Evolutionary conservation across 2,113 vertebrate species (phyloP).

Genomic region (Poeciliopsis turrubarensis): DNA sequence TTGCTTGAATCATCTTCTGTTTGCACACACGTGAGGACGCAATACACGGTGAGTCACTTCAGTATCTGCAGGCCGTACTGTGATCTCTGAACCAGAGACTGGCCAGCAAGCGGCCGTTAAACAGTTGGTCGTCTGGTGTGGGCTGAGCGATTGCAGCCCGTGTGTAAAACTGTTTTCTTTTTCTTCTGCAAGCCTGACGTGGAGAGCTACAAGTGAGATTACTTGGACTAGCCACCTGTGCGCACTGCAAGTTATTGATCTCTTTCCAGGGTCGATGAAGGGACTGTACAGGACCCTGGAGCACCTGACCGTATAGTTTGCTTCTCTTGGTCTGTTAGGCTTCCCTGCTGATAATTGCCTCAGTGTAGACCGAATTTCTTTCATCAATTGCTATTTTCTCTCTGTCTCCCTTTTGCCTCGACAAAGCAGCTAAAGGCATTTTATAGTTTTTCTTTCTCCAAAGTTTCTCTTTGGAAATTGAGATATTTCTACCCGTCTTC

Average conservation of each 20-base stretch:
- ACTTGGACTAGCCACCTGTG: constrained; percentile 55
- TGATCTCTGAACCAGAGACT: constrained; percentile 65
- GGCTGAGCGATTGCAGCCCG: constrained; percentile 56
- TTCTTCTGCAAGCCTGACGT: constrained; percentile 15
- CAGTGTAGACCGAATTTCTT: neutral
- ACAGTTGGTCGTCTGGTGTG: constrained; percentile 72
- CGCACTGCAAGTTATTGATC: constrained; percentile 18
- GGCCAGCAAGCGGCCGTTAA: constrained; percentile 46
- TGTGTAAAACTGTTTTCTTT: constrained; percentile 43
- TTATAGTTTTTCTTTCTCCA: neutral
- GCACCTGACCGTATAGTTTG: neutral
- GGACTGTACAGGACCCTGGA: neutral
- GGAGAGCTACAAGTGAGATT: constrained; percentile 38
- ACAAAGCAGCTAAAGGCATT: neutral
- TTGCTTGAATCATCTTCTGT: neutral
- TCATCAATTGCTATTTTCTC: constrained; percentile 7
- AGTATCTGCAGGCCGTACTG: constrained; percentile 63
- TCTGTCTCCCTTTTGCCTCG: neutral
- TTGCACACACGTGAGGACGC: constrained; percentile 20
- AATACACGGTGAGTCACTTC: constrained; percentile 59
- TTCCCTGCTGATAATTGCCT: constrained; percentile 20
- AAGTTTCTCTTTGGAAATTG: neutral
- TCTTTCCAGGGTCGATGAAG: constrained; percentile 6
- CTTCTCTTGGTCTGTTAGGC: neutral
- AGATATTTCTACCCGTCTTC: neutral